These are phyloP conservation scores for Sylvietta virens DNA, from an alignment of 2,113 vertebrate genomes.

Conservation along the genomic window DNA sequence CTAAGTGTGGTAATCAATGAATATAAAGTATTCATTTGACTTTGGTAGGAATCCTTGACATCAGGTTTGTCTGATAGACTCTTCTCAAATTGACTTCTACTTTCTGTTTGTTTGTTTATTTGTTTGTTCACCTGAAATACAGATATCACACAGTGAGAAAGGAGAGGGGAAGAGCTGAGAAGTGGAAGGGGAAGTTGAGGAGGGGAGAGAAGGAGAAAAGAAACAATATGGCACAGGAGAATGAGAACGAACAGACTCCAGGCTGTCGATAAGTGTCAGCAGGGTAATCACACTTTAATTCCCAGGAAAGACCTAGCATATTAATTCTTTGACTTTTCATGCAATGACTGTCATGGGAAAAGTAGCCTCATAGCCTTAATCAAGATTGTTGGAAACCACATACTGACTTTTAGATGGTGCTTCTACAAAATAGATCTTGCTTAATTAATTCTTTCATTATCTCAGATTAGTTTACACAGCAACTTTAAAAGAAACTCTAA, in stretches of 20 bases:
- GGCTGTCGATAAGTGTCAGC: neutral
- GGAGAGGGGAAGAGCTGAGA: neutral
- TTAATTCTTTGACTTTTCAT: neutral
- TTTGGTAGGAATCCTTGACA: neutral
- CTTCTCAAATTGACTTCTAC: neutral
- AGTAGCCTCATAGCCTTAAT: neutral
- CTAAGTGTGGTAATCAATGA: neutral
- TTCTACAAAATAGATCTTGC: conserved; percentile 20
- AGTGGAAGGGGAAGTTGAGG: neutral
- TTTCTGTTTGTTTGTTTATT: neutral
- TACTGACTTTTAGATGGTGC: neutral
- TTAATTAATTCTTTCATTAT: conserved; percentile 33
- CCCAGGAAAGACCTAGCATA: neutral
- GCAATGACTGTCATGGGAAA: neutral
- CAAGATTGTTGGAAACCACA: neutral
- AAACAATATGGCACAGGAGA: neutral
- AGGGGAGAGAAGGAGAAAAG: neutral
- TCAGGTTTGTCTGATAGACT: neutral
- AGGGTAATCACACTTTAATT: neutral
- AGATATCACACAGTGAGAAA: neutral
- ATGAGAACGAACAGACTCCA: neutral
- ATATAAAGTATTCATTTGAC: neutral
- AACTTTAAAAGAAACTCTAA: conserved; percentile 46
- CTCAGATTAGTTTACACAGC: conserved; percentile 32
- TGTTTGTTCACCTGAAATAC: neutral